Evolutionary conservation across 2,113 vertebrate genomes (phyloP).

Genomic region (Gasterosteus aculeatus): DNA sequence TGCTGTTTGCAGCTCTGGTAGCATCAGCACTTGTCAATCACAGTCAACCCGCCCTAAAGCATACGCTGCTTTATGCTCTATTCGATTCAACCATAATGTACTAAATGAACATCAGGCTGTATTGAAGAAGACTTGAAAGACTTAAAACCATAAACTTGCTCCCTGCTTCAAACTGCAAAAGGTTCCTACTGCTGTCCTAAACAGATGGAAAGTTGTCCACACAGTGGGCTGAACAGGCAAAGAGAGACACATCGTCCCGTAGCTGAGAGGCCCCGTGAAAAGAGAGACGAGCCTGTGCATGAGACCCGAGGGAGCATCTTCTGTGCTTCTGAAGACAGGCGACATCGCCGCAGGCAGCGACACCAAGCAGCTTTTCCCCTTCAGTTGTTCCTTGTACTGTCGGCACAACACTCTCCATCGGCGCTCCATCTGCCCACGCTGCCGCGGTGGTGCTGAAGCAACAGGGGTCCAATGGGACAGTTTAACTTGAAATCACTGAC

Average conservation of each 20-base stretch:
- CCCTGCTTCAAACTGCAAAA: too few relatives aligned
- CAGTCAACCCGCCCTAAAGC: too few relatives aligned
- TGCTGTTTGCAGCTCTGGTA: too few relatives aligned
- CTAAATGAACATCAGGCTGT: too few relatives aligned
- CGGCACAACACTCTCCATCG: neutral
- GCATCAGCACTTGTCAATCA: too few relatives aligned
- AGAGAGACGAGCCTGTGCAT: neutral
- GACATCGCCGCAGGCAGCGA: neutral
- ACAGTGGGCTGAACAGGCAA: too few relatives aligned
- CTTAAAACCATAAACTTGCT: too few relatives aligned
- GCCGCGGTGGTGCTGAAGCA: neutral
- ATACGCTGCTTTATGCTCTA: too few relatives aligned
- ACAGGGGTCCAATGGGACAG: neutral
- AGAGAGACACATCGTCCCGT: neutral
- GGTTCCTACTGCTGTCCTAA: too few relatives aligned
- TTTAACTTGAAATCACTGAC: neutral
- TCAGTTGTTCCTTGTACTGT: neutral
- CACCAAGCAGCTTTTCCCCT: neutral
- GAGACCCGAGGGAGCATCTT: constrained; percentile 9
- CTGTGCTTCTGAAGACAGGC: constrained; percentile 13
- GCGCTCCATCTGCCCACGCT: neutral
- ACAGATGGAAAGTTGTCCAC: too few relatives aligned
- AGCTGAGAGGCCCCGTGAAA: neutral
- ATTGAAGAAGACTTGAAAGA: too few relatives aligned
- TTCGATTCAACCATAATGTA: too few relatives aligned